Evolutionary conservation across 2,888 invertebrate species (phyloP), one percentile per base, ranked within the genome.

Genomic region (Drosophila setosimentum): DNA sequence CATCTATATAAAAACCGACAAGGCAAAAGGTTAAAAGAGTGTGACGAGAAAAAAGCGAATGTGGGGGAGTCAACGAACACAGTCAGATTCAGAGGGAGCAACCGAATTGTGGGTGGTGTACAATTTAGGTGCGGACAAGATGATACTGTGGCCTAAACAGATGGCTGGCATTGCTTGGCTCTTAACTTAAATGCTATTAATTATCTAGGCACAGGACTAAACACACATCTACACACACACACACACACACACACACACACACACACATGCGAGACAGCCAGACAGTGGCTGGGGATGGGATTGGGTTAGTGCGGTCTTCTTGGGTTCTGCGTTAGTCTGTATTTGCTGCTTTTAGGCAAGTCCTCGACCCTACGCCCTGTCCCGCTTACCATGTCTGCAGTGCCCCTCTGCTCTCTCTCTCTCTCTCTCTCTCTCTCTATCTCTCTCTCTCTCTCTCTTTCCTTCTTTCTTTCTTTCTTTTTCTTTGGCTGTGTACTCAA

Each of bases 171-270:
- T 87, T 89, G 80, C 89, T 77, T 68, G 80, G 65, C 85, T 84
- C 88, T 87, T 87, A 82, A 88, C 86, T 90, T 88, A 86, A 86
- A 88, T 86, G 90, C 86, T 86, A 89, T 86, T 86, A 86, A 86
- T 86, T 90, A 86, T 86, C 88, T 88, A 73, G 68, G 73, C 68
- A 61, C 69, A 66, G 58, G 73, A 62, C 67, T 65, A 62, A 60
- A 53, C 65, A 73, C 54, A 64, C 65, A 32, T 40, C 37, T 50
- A 53, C 45, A 24, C 42, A 63, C 48, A 54, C n/a, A 53, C 50
- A 18, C 64, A 57, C 30, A 37, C 55, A 58, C 35, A 65, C 63
- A 64, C 42, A 45, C 29, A 40, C 16, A 16, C n/a, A n/a, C 60
- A 51, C 53, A 58, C 24, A 76, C 50, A 49, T 45, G 49, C 24